Evolutionary conservation across 2,888 invertebrate genomes (phyloP).

Genomic region (Caenorhabditis sp.): DNA sequence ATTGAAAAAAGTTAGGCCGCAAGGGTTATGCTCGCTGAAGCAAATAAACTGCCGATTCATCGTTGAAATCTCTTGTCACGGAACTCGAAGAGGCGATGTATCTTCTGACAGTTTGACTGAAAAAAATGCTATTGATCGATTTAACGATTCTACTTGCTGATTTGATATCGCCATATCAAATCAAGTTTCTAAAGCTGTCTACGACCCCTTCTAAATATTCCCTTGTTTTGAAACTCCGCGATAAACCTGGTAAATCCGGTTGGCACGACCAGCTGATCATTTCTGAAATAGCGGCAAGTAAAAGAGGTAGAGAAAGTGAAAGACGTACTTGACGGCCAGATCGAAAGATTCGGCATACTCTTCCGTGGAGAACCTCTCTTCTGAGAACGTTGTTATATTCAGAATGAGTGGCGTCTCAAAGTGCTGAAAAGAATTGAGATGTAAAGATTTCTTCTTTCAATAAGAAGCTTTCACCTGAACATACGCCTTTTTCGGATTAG

Average conservation of each 20-base stretch:
- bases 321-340: conserved; percentile 47
- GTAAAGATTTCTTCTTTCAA: background rate
- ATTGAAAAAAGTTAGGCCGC: background rate
- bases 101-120: conserved; percentile 27
- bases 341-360: conserved; percentile 40
- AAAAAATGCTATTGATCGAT: conserved; percentile 12
- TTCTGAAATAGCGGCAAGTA: no score
- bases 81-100: conserved; percentile 11
- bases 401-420: conserved; percentile 35
- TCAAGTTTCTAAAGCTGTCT: no score
- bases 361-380: conserved; percentile 26
- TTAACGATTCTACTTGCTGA: no score
- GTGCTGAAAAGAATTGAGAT: conserved; percentile 9
- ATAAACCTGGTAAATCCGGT: conserved; percentile 37
- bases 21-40: conserved; percentile 12
- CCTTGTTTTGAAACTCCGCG: background rate
- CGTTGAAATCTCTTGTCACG: conserved; percentile 6
- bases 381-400: conserved; percentile 40
- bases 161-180: no score
- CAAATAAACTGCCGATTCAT: conserved; percentile 13
- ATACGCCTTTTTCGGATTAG: background rate
- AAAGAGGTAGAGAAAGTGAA: no score
- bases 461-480: conserved; percentile 8
- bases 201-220: no score
- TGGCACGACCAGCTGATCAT: conserved; percentile 44